phyloP scores from a whole-genome alignment of 2,113 vertebrate species.

The Notiomystis cincta region DNA sequence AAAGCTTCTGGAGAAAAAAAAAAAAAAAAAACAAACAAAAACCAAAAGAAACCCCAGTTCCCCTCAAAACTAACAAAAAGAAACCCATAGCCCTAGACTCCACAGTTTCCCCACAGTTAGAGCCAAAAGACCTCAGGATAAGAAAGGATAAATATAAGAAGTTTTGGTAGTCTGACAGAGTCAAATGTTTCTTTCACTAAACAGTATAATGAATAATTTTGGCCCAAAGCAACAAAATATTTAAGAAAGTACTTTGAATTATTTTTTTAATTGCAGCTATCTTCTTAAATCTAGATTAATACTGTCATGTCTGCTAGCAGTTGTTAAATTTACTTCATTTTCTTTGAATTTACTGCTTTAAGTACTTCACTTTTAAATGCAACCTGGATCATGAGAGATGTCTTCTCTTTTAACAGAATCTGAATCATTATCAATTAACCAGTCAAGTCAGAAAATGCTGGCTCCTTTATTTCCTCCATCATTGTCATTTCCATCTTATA shows the following conservation, averaged over 20 bases:
- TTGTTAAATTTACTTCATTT: neutral
- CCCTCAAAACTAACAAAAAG: neutral
- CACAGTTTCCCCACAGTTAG: neutral
- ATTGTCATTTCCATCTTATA: slow-evolving; percentile 45
- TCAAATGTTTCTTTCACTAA: neutral
- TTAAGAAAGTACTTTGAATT: neutral
- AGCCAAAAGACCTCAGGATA: neutral
- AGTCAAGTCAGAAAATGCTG: slow-evolving; percentile 29
- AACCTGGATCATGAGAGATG: neutral
- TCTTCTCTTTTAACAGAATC: neutral
- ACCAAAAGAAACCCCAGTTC: neutral
- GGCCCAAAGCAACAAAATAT: neutral
- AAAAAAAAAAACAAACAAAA: neutral
- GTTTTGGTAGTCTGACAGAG: neutral
- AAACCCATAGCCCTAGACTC: neutral
- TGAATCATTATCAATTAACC: neutral
- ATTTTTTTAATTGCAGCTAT: neutral
- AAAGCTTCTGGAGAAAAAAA: neutral
- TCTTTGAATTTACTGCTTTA: neutral
- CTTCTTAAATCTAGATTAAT: neutral
- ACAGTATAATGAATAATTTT: neutral
- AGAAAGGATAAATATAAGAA: neutral
- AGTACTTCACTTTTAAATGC: neutral
- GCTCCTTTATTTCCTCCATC: slow-evolving; percentile 11
- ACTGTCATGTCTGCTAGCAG: neutral